Base-by-base conservation (phyloP, 2,888 invertebrate genomes). In the Macrosoma leucophasiata region DNA sequence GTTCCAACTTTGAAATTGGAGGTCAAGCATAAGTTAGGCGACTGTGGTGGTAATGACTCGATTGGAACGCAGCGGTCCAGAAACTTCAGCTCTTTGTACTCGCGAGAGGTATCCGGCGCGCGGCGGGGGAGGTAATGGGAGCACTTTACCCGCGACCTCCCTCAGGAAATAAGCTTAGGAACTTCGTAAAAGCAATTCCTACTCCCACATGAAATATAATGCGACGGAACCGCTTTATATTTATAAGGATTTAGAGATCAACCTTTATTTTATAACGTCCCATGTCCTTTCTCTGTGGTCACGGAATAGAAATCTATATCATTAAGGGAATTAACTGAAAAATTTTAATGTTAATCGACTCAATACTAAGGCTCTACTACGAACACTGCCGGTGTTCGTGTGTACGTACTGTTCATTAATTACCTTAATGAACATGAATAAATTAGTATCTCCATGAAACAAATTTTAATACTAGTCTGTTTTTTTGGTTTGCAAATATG, bases 151-250 rank as follows among this genome's bases (percentile, higher is more conserved):
- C 76, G 67, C 75, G 60, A 63, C 71, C 71, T 70, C 73, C 69
- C 72, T 63, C 77, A 75, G 82, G 82, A 82, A 84, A 82, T 84
- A 82, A 84, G 82, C 84, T 82, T 78, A 77, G 72, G 71, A 81
- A 82, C 78, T 81, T 69, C 71, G 68, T 84, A 81, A 84, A 82
- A 84, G 84, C 81, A 75, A 81, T 81, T 81, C 62, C 71, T 64
- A 51, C 73, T 77, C 74, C 46, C 77, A 72, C 70, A 76, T 78
- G 75, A 81, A 81, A 81, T 82, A 81, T 82, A 77, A 79, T 63
- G 67, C 67, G 62, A 62, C 67, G 70, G 70, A 77, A 74, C 73
- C 74, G 71, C 69, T 78, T 69, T 70, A 73, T 78, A 79, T 79
- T 78, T 77, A 78, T 81, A 73, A 74, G 81, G 79, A 73, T 73